Evolutionary conservation across 2,797 vertebrate genomes (phyloP).

Genomic region (Crocodylus rhombifer): DNA sequence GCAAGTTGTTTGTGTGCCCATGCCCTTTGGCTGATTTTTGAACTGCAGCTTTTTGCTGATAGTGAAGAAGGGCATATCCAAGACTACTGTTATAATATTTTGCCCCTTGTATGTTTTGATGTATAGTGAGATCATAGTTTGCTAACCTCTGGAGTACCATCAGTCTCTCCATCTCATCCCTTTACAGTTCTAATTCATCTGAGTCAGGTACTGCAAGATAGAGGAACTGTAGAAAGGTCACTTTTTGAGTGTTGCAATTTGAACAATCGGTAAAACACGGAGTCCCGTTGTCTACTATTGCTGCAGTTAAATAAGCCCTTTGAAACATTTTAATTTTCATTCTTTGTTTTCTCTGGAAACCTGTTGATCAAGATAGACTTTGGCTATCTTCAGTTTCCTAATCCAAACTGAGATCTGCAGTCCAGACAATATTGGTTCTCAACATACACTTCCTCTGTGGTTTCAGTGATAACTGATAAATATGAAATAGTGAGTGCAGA

Average conservation of each 20-base stretch:
- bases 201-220: neutral
- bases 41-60: neutral
- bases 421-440: neutral
- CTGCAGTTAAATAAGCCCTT: neutral
- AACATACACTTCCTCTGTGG: slow-evolving; percentile 10
- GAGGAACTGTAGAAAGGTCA: neutral
- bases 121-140: neutral
- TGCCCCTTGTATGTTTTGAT: neutral
- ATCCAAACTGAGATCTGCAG: neutral
- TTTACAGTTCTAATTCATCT: neutral
- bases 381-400: neutral
- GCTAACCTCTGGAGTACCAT: neutral
- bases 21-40: neutral
- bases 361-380: neutral
- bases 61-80: neutral
- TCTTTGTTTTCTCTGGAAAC: neutral
- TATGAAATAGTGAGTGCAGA: slow-evolving; percentile 12
- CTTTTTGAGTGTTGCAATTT: neutral
- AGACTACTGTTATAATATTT: neutral
- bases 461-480: slow-evolving; percentile 11
- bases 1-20: neutral
- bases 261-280: accelerated
- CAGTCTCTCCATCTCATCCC: neutral
- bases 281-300: neutral
- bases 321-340: neutral